These are phyloP conservation scores for Drymodes brunneopygia DNA, from an alignment of 2,113 vertebrate genomes.

Conservation along the genomic window DNA sequence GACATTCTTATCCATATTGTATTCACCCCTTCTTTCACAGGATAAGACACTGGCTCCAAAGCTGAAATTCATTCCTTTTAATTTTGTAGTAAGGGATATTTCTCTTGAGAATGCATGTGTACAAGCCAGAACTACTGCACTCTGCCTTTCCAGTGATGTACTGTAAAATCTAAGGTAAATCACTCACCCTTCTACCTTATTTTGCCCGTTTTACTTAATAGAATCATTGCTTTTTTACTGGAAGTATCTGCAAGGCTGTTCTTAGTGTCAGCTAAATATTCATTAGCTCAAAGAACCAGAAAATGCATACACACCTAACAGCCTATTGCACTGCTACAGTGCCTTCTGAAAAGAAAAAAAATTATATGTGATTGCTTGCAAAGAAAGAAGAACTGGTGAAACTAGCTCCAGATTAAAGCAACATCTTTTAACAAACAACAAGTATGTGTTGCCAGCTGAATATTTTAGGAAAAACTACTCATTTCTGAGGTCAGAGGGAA, in stretches of 20 bases:
- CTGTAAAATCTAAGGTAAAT: background rate
- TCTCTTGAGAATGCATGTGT: background rate
- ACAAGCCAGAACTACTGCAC: background rate
- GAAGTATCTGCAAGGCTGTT: background rate
- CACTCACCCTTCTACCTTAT: background rate
- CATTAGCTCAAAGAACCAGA: background rate
- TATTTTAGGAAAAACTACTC: background rate
- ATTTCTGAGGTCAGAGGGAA: background rate
- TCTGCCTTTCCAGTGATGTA: background rate
- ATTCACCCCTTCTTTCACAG: background rate
- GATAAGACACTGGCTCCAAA: background rate
- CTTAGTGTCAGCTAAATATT: background rate
- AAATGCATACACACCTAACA: background rate
- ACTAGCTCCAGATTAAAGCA: background rate
- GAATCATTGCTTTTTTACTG: background rate
- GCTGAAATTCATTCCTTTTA: background rate
- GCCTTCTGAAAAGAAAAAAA: background rate
- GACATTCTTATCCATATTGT: background rate
- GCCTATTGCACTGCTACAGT: background rate
- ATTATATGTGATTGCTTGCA: background rate
- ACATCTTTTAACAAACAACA: background rate
- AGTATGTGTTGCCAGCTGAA: background rate
- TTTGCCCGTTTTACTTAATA: background rate
- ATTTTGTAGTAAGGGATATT: background rate
- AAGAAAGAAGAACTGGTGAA: background rate